Evolutionary conservation across 2,888 invertebrate species (phyloP), one percentile per base, ranked within the genome.

Genomic region (Mylabris sibirica): DNA sequence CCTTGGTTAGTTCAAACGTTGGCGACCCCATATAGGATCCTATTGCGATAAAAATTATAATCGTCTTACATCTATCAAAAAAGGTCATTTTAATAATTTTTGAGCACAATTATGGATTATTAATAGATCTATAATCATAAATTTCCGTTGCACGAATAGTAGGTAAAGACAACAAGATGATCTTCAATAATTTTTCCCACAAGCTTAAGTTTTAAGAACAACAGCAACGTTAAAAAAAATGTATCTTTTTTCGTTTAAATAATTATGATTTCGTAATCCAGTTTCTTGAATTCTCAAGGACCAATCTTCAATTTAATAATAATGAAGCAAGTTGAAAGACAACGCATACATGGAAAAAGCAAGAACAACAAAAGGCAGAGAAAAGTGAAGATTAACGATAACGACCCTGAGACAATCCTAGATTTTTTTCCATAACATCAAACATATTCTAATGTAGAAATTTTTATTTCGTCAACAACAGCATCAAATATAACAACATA

Each of bases 351-450:
- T 2, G n/a, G 11, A 14, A 38, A 38, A 38, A 38, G 14, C 11
- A 38, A 41, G 12, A 41, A 41, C 44, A 49, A 17, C 49, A 49
- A 44, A n/a, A 44, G 8, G 41, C 11, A 49, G 20, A 20, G 49
- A 20, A 49, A 49, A 49, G 49, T 49, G 49, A 49, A 49, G 49
- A 49, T 49, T 49, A 49, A 49, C 49, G 49, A 49, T 49, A 49
- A 49, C 60, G 68, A 53, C 68, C 68, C 60, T 68, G 68, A 64
- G 64, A 68, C 68, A 38, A 68, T 64, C 68, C 68, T 68, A 60
- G 20, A 35, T 60, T 60, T 60, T 60, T 41, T 44, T 44, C n/a
- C 17, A 12, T 30, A 30, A 30, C 8, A 6, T 30, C 30, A 30
- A 30, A 44, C n/a, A 44, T 60, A 60, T 41, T 49, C 3, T 20